Conservation (phyloP, 1,140 invertebrate species). For the Polypedilum pembai region DNA sequence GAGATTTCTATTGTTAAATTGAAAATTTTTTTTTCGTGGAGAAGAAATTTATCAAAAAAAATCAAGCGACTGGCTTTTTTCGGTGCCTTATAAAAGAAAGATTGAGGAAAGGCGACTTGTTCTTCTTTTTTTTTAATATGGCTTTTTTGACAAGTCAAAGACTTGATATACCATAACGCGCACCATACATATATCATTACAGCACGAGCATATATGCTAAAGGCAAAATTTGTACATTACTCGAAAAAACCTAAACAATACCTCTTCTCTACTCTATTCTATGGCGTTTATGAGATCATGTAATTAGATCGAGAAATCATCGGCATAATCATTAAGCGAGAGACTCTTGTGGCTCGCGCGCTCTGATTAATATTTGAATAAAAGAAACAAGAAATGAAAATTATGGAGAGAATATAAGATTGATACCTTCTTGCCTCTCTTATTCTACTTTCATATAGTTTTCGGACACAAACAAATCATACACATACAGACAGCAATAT, state of each 20-base stretch:
- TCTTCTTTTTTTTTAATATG: not conserved
- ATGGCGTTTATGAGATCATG: slow-evolving; percentile 4
- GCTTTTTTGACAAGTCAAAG: not conserved
- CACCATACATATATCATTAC: slow-evolving; percentile 8
- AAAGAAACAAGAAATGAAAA: slow-evolving; percentile 19
- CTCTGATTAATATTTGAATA: slow-evolving; percentile 19
- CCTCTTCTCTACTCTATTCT: not conserved
- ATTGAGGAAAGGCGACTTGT: not conserved
- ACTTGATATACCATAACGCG: not conserved
- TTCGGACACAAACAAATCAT: not conserved
- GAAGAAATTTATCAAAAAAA: not conserved
- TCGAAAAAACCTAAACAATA: not conserved
- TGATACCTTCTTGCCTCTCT: slow-evolving; percentile 4
- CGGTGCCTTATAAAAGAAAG: not conserved
- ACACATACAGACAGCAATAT: not conserved
- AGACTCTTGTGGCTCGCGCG: not conserved
- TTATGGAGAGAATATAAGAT: not conserved
- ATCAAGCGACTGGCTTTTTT: not conserved
- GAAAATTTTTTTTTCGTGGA: not conserved
- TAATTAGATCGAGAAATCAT: slow-evolving; percentile 15
- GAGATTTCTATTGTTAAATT: slow-evolving; percentile 1
- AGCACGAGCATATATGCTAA: not conserved
- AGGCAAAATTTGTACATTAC: not conserved
- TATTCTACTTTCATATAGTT: not conserved
- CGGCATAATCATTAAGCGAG: not conserved